Conservation (phyloP, 2,888 invertebrate species). For the Anthophora plumipes region DNA sequence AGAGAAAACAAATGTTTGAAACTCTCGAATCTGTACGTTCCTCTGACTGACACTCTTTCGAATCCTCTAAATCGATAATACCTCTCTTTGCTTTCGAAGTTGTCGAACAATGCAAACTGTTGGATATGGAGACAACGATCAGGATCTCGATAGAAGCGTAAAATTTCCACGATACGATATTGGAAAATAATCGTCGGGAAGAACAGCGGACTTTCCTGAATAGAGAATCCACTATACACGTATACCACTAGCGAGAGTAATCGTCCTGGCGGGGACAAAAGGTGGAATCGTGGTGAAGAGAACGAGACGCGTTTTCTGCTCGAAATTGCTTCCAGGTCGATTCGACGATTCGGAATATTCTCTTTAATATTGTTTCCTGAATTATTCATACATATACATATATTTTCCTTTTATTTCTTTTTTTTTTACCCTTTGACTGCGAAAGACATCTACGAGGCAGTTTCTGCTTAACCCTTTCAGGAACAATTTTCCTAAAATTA, state of each 20-base stretch:
- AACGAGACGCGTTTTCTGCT: neutral
- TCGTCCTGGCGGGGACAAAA: constrained; percentile 8
- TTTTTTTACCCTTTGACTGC: neutral
- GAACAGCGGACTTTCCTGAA: neutral
- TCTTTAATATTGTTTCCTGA: neutral
- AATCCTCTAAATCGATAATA: neutral
- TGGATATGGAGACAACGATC: constrained; percentile 24
- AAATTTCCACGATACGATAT: constrained; percentile 4
- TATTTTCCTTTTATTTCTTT: neutral
- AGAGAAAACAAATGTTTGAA: neutral
- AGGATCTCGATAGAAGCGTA: constrained; percentile 24
- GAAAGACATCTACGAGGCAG: no score
- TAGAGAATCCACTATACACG: neutral
- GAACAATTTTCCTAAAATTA: no score
- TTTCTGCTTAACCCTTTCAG: no score
- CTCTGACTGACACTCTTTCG: neutral
- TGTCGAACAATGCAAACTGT: constrained; percentile 26
- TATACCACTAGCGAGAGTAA: neutral
- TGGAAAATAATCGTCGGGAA: constrained; percentile 22
- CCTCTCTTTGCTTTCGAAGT: constrained; percentile 33
- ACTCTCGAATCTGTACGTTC: neutral
- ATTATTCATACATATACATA: neutral
- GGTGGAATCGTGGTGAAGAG: neutral
- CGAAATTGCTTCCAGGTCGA: neutral
- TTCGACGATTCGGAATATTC: neutral